These are phyloP conservation scores for Malaclemys terrapin DNA, from an alignment of 2,113 vertebrate species.

Conservation along the genomic window DNA sequence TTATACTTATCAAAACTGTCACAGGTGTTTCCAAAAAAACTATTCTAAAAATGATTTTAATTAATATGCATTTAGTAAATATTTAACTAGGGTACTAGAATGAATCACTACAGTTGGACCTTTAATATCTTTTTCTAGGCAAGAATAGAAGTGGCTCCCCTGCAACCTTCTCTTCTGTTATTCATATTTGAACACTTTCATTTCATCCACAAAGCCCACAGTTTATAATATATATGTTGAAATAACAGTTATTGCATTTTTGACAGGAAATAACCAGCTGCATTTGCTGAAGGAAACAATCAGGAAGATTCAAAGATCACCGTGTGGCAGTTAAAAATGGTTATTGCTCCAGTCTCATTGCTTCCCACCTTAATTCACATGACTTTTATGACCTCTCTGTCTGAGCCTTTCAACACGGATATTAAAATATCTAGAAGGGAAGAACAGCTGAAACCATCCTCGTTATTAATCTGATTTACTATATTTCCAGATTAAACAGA, in stretches of 20 bases:
- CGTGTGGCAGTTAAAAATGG: conserved; percentile 28
- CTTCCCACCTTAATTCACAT: conserved; percentile 44
- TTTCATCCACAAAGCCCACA: neutral
- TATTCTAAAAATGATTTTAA: neutral
- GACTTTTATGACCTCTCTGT: conserved; percentile 44
- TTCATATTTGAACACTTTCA: conserved; percentile 4
- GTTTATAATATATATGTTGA: neutral
- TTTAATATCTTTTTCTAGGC: conserved; percentile 7
- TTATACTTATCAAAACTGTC: neutral
- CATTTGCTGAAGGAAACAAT: conserved; percentile 49
- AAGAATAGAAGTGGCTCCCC: neutral
- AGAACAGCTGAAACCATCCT: neutral
- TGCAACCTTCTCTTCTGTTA: conserved; percentile 8
- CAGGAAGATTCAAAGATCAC: conserved; percentile 47
- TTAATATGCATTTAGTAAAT: conserved; percentile 11
- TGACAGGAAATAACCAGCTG: conserved; percentile 34
- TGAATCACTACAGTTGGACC: neutral
- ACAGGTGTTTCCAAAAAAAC: conserved; percentile 3
- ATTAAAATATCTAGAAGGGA: conserved; percentile 45
- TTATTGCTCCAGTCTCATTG: conserved; percentile 41
- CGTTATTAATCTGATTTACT: conserved; percentile 38
- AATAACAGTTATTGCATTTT: conserved; percentile 38
- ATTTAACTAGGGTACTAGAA: neutral
- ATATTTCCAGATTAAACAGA: conserved; percentile 25
- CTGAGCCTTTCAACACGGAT: conserved; percentile 37